Evolutionary conservation across 2,888 invertebrate species (phyloP), one percentile per base, ranked within the genome.

Genomic region (Chloromyia formosa): DNA sequence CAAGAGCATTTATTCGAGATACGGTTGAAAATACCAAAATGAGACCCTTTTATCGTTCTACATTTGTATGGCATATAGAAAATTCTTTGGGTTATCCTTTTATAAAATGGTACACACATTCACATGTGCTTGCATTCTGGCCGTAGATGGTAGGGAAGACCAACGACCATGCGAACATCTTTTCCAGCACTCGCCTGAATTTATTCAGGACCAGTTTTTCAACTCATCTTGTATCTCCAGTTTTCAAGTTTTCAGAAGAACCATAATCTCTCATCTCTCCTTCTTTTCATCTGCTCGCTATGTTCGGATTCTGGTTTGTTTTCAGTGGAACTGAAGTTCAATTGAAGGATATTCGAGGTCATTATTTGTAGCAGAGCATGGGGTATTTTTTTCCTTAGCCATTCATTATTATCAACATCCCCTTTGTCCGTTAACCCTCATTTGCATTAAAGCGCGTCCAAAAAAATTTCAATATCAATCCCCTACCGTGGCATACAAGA

Each of bases 321-420:
- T 49, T 49, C 14, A n/a, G 10, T 42, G 10, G 12, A 49, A 49
- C 16, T n/a, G 49, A n/a, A 10, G 49, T 49, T 49, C 49, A 49
- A 49, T 49, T 49, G 49, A 45, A 35, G 45, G 14, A 45, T 66
- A 66, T 66, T 66, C 66, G 66, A 66, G 66, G 66, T 66, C 66
- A 66, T 66, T 23, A 22, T 22, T 9, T 66, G 14, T 45, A 66
- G 20, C 18, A 14, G 18, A 20, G 1, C 35, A 20, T n/a, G n/a
- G n/a, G n/a, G n/a, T n/a, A n/a, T 45, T 66, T 20, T 14, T 64
- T 35, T 35, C 27, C 27, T 35, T 35, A 7, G 27, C 27, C 2
- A 35, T 35, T 20, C 66, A 49, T 22, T 20, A 66, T 42, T 22
- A 66, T 66, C 45, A 66, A 66, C 66, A 49, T 66, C 45, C 66